Evolutionary conservation across 2,797 vertebrate genomes (phyloP), one percentile per base, ranked within the genome.

Genomic region (Neosilurus mollespiculum): DNA sequence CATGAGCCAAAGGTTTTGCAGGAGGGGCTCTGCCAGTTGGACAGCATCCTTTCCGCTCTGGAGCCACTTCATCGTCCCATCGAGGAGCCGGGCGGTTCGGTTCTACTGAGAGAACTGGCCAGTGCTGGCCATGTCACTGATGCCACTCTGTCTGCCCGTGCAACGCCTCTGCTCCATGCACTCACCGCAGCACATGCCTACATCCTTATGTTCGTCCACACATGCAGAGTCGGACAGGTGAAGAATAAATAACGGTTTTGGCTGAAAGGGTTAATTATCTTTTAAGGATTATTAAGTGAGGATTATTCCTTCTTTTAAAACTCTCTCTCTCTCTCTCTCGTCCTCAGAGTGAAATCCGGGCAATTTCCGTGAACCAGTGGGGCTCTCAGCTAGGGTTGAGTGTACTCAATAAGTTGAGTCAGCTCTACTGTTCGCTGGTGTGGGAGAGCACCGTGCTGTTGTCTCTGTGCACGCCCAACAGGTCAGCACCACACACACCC

Each of bases 201-300:
- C 93, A 99, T 99, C 93, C 97, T 99, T 90, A 98, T 99, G 97
- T 99, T 99, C 79, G 97, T 98, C 78, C 97, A 98, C 89, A 99
- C 97, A 22, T 99, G 97, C 91, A 93, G 97, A 86, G 97, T 99
- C 8, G 97, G 97, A 86, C 97, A 99, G 96, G 97, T 97, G 92
- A 95, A 90, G 71, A 37, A 43, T 9, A 34, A 53, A 26, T 11
- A 2, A 22, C 20, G 76, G 5, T 43, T 8, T 56, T 37, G 7
- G 61, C 22, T 12, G 8, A 16, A 9, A 62, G 3, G 4, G 56
- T 82, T 22, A 5, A 9, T 82, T n/a, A 20, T 9, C 6, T 49
- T 70, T 81, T 4, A 43, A 43, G 43, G 43, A 26, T 15, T 20
- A 6, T 56, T 20, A 75, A 18, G 2, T 81, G 53, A 56, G 12